These are phyloP conservation scores for Zeugodacus cucurbitae DNA, from an alignment of 1,140 invertebrate genomes.

Conservation along the genomic window DNA sequence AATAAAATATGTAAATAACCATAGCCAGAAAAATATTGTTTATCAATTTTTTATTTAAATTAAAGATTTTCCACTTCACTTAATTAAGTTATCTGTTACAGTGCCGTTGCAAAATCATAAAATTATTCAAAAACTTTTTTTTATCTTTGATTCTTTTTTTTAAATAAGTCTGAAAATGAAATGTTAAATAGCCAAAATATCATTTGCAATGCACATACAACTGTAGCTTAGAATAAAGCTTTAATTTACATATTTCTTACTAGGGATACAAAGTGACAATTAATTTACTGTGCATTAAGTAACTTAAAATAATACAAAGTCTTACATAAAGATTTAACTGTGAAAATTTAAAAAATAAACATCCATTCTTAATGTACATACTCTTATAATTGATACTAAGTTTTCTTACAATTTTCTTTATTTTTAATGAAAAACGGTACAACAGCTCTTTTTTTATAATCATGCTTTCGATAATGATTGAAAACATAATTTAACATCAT, in stretches of 20 bases:
- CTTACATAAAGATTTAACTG: background rate
- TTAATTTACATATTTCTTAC: background rate
- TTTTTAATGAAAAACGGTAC: background rate
- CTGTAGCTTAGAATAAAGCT: background rate
- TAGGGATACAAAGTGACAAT: background rate
- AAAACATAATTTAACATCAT: background rate
- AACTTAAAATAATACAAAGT: background rate
- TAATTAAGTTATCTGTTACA: background rate
- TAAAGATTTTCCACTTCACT: background rate
- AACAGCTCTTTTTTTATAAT: background rate
- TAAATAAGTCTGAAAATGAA: background rate
- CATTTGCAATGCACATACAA: background rate
- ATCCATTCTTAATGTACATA: background rate
- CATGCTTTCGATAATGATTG: background rate
- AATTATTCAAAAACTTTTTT: background rate
- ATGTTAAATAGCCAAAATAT: background rate
- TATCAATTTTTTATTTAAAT: background rate
- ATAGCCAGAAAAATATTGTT: background rate
- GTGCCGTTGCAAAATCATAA: background rate
- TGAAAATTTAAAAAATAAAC: background rate
- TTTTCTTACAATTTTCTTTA: background rate
- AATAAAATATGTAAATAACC: background rate
- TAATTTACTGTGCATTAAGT: background rate
- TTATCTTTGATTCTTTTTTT: background rate
- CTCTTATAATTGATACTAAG: background rate